A percentile compares a stretch with the other conserved stretches of the same genome.
These are phyloP conservation scores for Cyprinodon variegatus DNA, from an alignment of 2,113 vertebrate species.

Conservation along the genomic window DNA sequence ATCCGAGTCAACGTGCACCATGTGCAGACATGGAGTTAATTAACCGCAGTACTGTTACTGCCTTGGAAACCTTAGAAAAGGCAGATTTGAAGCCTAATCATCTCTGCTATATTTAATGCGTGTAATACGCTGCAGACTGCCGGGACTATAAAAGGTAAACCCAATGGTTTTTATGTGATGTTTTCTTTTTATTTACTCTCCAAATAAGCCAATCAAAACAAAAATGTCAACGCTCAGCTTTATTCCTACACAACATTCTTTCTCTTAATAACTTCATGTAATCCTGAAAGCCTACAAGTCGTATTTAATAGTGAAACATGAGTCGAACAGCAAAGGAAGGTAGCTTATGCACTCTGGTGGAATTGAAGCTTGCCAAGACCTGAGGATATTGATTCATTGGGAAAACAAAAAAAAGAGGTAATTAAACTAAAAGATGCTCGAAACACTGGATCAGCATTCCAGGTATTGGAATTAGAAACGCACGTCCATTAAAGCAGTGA, in stretches of 20 bases:
- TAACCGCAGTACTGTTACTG: conserved; percentile 47
- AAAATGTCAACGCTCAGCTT: conserved; percentile 32
- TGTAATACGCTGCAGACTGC: conserved; percentile 46
- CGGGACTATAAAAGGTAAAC: conserved; percentile 1
- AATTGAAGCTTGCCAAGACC: not conserved
- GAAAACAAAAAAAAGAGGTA: conserved; percentile 1
- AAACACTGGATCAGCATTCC: not conserved
- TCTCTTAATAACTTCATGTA: conserved; percentile 1
- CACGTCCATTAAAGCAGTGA: conserved; percentile 47
- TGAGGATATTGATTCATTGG: not conserved
- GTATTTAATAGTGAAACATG: not conserved
- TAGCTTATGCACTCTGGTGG: not conserved
- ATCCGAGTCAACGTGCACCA: conserved; percentile 47
- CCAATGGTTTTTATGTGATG: conserved; percentile 13
- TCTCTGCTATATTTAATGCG: conserved; percentile 31
- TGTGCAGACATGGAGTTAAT: conserved; percentile 51
- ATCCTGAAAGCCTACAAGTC: not conserved
- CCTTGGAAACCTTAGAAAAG: conserved; percentile 34
- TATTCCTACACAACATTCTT: not conserved
- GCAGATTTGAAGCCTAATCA: conserved; percentile 50
- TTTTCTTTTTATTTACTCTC: conserved; percentile 6
- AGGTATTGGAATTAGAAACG: conserved; percentile 38
- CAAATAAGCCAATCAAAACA: conserved; percentile 29
- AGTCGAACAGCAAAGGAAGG: not conserved
- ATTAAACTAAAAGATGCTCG: conserved; percentile 2